Conservation (phyloP, 2,797 vertebrate genomes). For the Sebastes steindachneri region DNA sequence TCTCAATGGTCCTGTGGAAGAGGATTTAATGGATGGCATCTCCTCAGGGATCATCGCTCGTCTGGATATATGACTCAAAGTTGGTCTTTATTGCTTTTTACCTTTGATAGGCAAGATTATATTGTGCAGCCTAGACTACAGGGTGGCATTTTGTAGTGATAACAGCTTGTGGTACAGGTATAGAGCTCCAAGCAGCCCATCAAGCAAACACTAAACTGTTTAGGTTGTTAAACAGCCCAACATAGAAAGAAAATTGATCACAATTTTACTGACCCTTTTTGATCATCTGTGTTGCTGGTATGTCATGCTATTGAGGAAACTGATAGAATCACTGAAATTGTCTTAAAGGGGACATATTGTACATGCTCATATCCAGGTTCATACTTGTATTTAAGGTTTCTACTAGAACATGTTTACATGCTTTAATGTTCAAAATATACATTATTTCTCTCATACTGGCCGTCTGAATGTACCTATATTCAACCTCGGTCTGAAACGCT, state of each 20-base stretch:
- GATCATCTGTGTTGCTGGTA: neutral
- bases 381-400: no score
- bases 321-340: neutral
- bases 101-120: neutral
- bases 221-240: neutral
- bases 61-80: constrained; percentile 7
- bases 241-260: neutral
- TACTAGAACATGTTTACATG: no score
- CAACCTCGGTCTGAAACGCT: no score
- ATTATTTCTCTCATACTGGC: no score
- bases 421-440: no score
- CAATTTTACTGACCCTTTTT: neutral
- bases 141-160: neutral
- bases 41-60: neutral
- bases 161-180: neutral
- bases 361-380: no score
- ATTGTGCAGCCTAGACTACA: neutral
- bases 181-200: neutral
- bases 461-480: no score
- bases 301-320: neutral
- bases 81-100: neutral
- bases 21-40: constrained; percentile 18
- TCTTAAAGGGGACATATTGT: neutral
- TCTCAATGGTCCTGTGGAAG: neutral
- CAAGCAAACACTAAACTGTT: neutral